Evolutionary conservation across 1,140 invertebrate genomes (phyloP), one percentile per base, ranked within the genome.

Genomic region (Rhyzopertha dominica): DNA sequence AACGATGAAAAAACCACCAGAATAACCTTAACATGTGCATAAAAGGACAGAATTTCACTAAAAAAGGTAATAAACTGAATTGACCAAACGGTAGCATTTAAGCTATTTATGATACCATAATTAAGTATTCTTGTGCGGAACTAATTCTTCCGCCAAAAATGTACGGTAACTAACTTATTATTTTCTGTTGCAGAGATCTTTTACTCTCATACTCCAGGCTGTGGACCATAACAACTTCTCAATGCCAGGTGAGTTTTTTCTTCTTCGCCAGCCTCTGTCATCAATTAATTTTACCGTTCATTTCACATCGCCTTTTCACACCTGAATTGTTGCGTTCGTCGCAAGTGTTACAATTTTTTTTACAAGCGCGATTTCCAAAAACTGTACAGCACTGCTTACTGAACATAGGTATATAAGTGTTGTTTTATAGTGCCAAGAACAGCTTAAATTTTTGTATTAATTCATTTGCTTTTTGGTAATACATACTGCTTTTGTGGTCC

Each of bases 201-300:
- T 93, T 72, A 90, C 89, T 54, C 74, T 94, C 61, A 91, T 94
- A 51, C 77, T 93, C 52, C 88, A 92, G 74, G 90, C 89, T 45
- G 80, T 87, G 74, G 87, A 92, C 71, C 80, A 85, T 72, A 78
- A 74, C 69, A 82, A 83, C 65, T 78, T 75, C 59, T 77, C 80
- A 41, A 70, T 75, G 58, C 74, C 80, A 60, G 77, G 81, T 84
- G 69, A 81, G 71, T 65, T 46, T 41, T 39, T 39, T 29, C 16
- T 14, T 28, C 36, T 34, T 22, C 12, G 13, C 19, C 13, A 34
- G 14, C 7, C 14, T 34, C 8, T 26, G 8, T 26, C n/a, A 8
- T 26, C 8, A 26, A 26, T n/a, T 26, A 8, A 8, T 26, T 26
- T n/a, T 26, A 26, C 25, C n/a, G 8, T 26, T 26, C 8, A 8